phyloP scores from a whole-genome alignment of 2,113 vertebrate genomes.

The Sisor rabdophorus region DNA sequence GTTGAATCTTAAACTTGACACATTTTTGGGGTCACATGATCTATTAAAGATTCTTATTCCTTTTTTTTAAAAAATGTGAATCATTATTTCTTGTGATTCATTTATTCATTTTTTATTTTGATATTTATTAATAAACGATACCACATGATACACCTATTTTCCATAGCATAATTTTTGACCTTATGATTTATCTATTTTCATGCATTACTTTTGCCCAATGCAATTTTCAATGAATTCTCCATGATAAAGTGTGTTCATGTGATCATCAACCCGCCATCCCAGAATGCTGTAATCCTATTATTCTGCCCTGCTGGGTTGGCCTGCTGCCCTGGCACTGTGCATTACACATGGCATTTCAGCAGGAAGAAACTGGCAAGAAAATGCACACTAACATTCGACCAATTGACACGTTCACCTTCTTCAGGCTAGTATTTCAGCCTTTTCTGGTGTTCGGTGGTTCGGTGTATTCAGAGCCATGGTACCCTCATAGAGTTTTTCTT shows the following conservation, averaged over 20 bases:
- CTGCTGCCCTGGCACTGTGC: constrained; percentile 51
- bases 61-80: too few species aligned
- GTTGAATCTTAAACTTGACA: too few species aligned
- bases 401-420: constrained; percentile 53
- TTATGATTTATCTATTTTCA: too few species aligned
- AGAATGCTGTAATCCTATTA: constrained; percentile 72
- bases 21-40: too few species aligned
- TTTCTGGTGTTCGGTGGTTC: background rate
- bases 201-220: too few species aligned
- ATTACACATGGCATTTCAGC: constrained; percentile 66
- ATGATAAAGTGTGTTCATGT: constrained; percentile 48
- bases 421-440: constrained; percentile 8
- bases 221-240: background rate
- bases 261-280: constrained; percentile 46
- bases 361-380: constrained; percentile 54
- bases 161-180: too few species aligned
- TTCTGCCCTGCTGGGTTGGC: constrained; percentile 55
- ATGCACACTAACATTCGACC: constrained; percentile 65
- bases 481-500: background rate
- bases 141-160: too few species aligned
- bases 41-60: too few species aligned
- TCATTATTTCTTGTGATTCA: too few species aligned
- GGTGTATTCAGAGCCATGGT: background rate
- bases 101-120: too few species aligned
- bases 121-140: too few species aligned